These are phyloP conservation scores for Acanthis flammea DNA, from an alignment of 2,797 vertebrate species.

Conservation along the genomic window DNA sequence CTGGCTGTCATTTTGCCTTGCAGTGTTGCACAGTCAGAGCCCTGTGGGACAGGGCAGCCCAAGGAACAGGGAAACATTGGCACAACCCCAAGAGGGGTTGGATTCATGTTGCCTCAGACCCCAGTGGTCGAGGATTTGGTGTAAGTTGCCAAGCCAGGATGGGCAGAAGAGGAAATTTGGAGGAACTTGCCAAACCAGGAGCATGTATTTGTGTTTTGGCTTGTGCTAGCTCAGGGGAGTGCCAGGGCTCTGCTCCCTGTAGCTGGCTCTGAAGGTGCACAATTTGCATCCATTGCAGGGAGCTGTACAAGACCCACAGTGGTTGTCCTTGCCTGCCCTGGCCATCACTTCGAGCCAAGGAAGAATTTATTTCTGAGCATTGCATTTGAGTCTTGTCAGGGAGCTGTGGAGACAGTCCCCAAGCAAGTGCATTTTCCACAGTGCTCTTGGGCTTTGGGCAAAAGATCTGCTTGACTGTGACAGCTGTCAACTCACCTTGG, in stretches of 20 bases:
- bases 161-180: neutral
- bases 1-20: neutral
- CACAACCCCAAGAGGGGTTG: neutral
- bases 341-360: neutral
- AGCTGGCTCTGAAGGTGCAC: neutral
- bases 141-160: neutral
- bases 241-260: neutral
- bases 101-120: neutral
- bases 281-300: neutral
- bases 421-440: neutral
- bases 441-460: neutral
- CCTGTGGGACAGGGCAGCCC: neutral
- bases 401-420: neutral
- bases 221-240: neutral
- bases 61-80: neutral
- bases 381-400: neutral
- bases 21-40: neutral
- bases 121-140: fast-evolving
- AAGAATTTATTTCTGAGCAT: neutral
- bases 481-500: neutral
- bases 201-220: neutral
- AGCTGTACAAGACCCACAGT: neutral
- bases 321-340: neutral
- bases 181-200: neutral
- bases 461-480: neutral